Percentiles rank a stretch among this genome's conserved stretches.
Conservation (phyloP, 2,888 invertebrate genomes). For the Drosophila paracracens region DNA sequence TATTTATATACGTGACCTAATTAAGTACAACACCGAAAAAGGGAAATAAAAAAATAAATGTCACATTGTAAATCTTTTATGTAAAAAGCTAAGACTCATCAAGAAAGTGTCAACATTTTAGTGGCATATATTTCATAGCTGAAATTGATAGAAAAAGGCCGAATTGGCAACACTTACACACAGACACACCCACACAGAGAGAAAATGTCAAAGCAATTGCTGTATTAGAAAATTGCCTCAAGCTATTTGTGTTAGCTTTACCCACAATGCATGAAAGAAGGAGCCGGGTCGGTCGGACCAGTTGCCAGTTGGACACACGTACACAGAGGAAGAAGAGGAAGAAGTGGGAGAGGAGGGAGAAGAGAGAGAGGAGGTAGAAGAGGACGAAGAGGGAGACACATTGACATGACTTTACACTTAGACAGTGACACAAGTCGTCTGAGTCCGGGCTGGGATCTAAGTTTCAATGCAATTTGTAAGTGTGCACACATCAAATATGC, state of each 20-base stretch:
- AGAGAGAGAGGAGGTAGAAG: not conserved
- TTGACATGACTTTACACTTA: slow-evolving; percentile 59
- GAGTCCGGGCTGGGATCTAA: slow-evolving; percentile 42
- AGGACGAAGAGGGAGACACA: slow-evolving; percentile 9
- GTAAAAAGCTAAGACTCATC: not conserved
- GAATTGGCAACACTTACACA: not conserved
- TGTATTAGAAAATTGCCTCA: slow-evolving; percentile 39
- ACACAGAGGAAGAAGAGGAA: not conserved
- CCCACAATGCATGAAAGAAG: not conserved
- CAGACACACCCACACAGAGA: not conserved
- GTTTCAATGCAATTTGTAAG: slow-evolving; percentile 55
- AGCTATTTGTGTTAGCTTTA: slow-evolving; percentile 35
- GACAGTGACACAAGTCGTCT: slow-evolving; percentile 10
- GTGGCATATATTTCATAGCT: not conserved
- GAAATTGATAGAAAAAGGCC: not conserved
- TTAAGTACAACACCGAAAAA: not conserved
- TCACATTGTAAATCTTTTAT: not conserved
- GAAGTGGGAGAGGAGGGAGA: not conserved
- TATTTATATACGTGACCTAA: not conserved
- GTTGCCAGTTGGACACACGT: slow-evolving; percentile 1
- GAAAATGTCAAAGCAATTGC: slow-evolving; percentile 32
- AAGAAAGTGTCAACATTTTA: not conserved
- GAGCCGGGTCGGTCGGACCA: not conserved
- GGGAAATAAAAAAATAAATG: not conserved
- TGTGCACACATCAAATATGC: slow-evolving; percentile 42